Evolutionary conservation across 2,888 invertebrate species (phyloP), one percentile per base, ranked within the genome.

Genomic region (Cheilosia vernalis): DNA sequence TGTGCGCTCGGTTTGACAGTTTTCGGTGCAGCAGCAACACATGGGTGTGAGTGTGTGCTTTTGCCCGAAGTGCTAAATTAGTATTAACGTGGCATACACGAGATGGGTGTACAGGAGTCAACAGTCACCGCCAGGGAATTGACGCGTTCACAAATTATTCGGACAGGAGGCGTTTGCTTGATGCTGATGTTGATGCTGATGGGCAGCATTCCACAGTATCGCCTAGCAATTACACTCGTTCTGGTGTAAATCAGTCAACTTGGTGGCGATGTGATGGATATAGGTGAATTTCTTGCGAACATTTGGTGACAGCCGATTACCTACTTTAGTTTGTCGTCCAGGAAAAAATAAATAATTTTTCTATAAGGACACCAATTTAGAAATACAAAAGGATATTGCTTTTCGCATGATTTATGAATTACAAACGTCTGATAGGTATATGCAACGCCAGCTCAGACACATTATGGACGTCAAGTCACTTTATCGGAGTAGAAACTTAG

Each of bases 101-200:
- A 77, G 60, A 67, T 53, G 73, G 80, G 73, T 60, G 47, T 64
- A 21, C 58, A 81, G 69, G 44, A 76, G 69, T 40, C 19, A 72
- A 77, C 53, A 77, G 63, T 58, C 37, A 47, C 37, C 55, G 42
- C 44, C 27, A 15, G 44, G 17, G 33, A 60, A 10, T 77, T 82
- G 77, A 66, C 64, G 72, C 60, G 21, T 66, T 81, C 49, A 66
- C 82, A 82, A 82, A 77, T 77, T 82, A 82, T 70, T 64, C 55
- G 47, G 63, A 81, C 74, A 58, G 58, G 63, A 70, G 63, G 81
- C 69, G 81, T 53, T 67, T 61, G 60, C 64, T 37, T 13, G 4
- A 37, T 37, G 3, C 37, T 37, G 37, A 37, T 37, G 6, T 37
- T 30, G 30, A 30, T 9, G 9, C 30, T 30, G 30, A 30, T 30